Evolutionary conservation across 2,888 invertebrate genomes (phyloP).

Genomic region (Belgica antarctica): DNA sequence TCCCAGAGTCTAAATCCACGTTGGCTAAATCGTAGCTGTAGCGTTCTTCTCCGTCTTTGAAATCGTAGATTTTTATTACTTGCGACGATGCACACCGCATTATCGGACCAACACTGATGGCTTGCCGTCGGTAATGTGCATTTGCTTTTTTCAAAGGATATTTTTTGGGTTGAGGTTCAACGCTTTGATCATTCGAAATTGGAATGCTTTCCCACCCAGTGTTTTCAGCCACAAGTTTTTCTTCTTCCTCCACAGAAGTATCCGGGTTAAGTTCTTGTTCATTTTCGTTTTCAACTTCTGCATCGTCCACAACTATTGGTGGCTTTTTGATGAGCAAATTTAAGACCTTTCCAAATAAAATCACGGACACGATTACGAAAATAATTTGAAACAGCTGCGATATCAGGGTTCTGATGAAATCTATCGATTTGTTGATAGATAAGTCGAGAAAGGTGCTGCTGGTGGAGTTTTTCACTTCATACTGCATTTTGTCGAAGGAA

Average conservation of each 20-base stretch:
- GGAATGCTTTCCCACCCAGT: slow-evolving; percentile 32
- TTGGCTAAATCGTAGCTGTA: slow-evolving; percentile 20
- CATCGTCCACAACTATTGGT: background rate
- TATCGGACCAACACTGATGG: slow-evolving; percentile 53
- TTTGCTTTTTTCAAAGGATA: background rate
- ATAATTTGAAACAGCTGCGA: slow-evolving; percentile 31
- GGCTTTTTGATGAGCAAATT: slow-evolving; percentile 8
- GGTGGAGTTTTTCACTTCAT: background rate
- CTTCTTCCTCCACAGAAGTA: background rate
- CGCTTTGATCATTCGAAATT: background rate
- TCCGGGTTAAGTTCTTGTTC: background rate
- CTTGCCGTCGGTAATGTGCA: slow-evolving; percentile 49
- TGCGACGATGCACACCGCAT: slow-evolving; percentile 47
- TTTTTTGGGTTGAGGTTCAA: slow-evolving; percentile 6
- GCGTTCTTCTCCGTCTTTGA: slow-evolving; percentile 36
- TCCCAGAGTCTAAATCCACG: no score
- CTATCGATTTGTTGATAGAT: slow-evolving; percentile 30
- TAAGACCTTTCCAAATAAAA: slow-evolving; percentile 5
- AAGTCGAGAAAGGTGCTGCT: slow-evolving; percentile 15
- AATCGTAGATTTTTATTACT: slow-evolving; percentile 6
- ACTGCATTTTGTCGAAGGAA: background rate
- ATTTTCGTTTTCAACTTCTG: background rate
- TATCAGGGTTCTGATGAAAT: background rate
- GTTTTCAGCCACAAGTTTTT: background rate
- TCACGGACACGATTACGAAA: slow-evolving; percentile 7